Conservation (phyloP, 2,113 vertebrate genomes). For the Brienomyrus brachyistius region DNA sequence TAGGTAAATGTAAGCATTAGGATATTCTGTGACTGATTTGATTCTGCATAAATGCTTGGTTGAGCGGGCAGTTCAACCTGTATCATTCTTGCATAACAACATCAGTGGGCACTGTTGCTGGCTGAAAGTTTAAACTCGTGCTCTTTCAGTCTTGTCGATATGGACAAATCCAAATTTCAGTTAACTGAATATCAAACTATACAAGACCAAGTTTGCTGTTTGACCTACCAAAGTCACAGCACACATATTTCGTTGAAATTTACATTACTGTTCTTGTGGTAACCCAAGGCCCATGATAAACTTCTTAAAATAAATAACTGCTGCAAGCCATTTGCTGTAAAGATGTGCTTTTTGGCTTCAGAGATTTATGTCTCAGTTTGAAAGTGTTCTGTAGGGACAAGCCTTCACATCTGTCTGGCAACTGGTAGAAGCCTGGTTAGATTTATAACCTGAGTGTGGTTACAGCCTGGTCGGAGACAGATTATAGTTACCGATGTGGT, state of each 20-base stretch:
- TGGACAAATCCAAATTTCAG: background rate
- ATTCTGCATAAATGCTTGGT: background rate
- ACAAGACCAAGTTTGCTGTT: background rate
- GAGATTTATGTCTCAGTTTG: background rate
- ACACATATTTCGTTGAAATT: background rate
- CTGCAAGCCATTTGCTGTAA: background rate
- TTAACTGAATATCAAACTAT: background rate
- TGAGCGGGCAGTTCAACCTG: background rate
- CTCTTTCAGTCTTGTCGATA: background rate
- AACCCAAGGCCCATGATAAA: background rate
- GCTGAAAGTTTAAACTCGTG: background rate
- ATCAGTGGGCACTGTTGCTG: constrained; percentile 10
- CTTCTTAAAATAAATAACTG: background rate
- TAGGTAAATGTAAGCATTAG: background rate
- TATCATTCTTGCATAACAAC: constrained; percentile 1
- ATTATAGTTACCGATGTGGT: background rate
- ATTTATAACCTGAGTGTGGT: background rate
- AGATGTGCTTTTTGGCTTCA: background rate
- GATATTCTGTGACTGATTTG: background rate
- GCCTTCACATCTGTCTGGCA: background rate
- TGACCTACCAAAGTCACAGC: background rate
- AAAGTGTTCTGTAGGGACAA: background rate
- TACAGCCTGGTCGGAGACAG: background rate
- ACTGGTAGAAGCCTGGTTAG: background rate
- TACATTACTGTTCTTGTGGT: background rate